phyloP scores from a whole-genome alignment of 2,113 vertebrate species.

The Lamprologus tigripictilis region DNA sequence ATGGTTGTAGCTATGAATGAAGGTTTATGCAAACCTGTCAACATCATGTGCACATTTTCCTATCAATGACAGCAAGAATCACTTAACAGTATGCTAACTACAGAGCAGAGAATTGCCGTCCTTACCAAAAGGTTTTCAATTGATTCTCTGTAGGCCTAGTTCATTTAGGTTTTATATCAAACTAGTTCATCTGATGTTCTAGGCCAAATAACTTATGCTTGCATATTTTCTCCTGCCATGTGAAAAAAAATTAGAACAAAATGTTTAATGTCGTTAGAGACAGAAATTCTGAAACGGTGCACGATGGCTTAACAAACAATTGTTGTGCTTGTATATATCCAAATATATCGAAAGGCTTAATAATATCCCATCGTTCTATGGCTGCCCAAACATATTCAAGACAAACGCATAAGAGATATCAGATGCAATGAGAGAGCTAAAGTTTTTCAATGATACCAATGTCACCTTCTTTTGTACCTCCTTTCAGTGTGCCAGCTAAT shows the following conservation, averaged over 20 bases:
- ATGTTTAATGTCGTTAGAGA: background rate
- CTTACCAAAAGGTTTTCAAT: background rate
- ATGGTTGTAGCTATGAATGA: background rate
- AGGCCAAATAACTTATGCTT: background rate
- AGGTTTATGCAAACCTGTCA: background rate
- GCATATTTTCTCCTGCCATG: background rate
- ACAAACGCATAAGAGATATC: background rate
- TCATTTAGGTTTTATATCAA: background rate
- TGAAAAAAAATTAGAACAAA: background rate
- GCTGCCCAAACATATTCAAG: background rate
- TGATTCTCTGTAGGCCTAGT: background rate
- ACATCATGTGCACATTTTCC: background rate
- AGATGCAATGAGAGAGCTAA: background rate
- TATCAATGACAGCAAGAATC: background rate
- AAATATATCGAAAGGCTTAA: background rate
- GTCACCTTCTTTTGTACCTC: background rate
- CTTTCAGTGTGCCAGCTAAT: background rate
- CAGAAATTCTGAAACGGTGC: background rate
- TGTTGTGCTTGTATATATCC: background rate
- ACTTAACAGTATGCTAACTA: background rate
- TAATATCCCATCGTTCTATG: background rate
- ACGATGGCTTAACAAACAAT: background rate
- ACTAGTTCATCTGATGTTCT: background rate
- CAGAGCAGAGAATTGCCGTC: background rate
- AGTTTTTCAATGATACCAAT: background rate